phyloP scores from a whole-genome alignment of 1,140 invertebrate species.

The Drosophila ohnishii region DNA sequence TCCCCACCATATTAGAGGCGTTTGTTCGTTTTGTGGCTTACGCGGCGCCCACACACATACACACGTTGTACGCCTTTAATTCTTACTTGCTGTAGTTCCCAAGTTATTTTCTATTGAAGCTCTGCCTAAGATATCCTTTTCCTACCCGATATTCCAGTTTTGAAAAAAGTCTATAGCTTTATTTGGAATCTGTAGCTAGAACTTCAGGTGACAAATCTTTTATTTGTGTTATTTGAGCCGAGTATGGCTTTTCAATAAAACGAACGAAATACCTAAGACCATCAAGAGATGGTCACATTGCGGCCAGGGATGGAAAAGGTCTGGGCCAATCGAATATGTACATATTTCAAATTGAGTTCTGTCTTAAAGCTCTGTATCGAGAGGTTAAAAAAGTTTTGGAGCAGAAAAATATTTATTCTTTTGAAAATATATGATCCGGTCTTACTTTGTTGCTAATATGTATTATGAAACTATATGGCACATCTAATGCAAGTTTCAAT shows the following conservation, averaged over 20 bases:
- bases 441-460: too few relatives aligned
- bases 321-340: neutral
- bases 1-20: slow-evolving; percentile 72
- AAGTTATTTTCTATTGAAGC: neutral
- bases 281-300: neutral
- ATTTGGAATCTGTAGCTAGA: neutral
- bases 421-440: too few relatives aligned
- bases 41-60: slow-evolving; percentile 33
- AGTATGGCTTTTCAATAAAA: neutral
- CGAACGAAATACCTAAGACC: neutral
- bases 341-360: neutral
- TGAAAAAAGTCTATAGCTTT: neutral
- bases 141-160: neutral
- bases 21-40: slow-evolving; percentile 37
- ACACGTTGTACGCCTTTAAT: slow-evolving; percentile 21
- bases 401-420: too few relatives aligned
- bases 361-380: too few relatives aligned
- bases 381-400: too few relatives aligned
- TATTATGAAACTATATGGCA: too few relatives aligned
- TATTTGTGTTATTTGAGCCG: slow-evolving; percentile 21
- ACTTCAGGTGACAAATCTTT: slow-evolving; percentile 23
- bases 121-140: neutral
- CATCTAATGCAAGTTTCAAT: too few relatives aligned
- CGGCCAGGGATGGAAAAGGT: neutral
- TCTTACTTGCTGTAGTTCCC: neutral